phyloP scores from a whole-genome alignment of 1,140 invertebrate species.

The Battus philenor region DNA sequence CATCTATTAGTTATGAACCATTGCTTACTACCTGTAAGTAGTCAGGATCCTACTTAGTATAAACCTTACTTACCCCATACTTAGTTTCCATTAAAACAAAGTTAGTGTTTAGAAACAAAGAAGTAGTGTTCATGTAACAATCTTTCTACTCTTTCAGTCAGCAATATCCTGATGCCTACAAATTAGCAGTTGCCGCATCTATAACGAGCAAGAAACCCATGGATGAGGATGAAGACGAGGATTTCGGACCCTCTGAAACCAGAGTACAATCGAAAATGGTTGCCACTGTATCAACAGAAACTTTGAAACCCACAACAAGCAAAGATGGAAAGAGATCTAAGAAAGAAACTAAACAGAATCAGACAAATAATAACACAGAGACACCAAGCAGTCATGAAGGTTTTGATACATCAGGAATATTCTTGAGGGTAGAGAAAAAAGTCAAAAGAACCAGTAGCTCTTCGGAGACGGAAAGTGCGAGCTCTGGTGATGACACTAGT shows the following conservation, averaged over 20 bases:
- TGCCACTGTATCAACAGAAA: constrained; percentile 70
- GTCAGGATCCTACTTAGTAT: no score
- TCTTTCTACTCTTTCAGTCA: constrained; percentile 61
- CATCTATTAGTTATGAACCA: no score
- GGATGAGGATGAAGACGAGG: constrained; percentile 74
- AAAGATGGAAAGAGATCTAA: constrained; percentile 41
- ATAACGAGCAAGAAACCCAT: constrained; percentile 78
- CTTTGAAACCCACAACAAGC: constrained; percentile 60
- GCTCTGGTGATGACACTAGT: constrained; percentile 61
- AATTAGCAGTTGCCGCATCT: constrained; percentile 78
- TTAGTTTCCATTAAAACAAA: no score
- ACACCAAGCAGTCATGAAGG: background rate
- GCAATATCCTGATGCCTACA: constrained; percentile 92
- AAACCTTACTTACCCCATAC: no score
- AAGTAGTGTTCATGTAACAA: no score
- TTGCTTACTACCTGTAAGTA: no score
- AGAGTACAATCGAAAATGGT: constrained; percentile 64
- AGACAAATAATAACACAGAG: constrained; percentile 25
- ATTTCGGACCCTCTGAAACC: constrained; percentile 32
- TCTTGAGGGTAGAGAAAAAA: constrained; percentile 29
- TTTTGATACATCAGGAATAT: constrained; percentile 15
- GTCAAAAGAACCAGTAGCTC: constrained; percentile 53
- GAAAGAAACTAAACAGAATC: constrained; percentile 29
- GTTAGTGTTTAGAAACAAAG: no score
- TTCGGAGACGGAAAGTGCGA: constrained; percentile 62